A percentile compares a stretch with the other conserved stretches of the same genome.
Evolutionary conservation across 2,113 vertebrate genomes (phyloP).

Genomic region (Boulengeromyrus knoepffleri): DNA sequence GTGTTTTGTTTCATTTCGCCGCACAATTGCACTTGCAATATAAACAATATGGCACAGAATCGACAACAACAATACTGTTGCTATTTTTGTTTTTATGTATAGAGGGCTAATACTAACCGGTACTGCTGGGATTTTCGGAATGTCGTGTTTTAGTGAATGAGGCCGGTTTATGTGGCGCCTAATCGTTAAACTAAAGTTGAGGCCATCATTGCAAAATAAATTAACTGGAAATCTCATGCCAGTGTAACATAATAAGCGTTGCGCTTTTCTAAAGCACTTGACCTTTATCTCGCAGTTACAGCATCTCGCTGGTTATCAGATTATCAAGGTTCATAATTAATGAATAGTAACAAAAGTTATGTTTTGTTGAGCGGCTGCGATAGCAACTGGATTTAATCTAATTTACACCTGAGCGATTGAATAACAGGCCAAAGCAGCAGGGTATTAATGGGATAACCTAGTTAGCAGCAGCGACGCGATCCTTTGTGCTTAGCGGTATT

Average conservation of each 20-base stretch:
- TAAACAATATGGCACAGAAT: background rate
- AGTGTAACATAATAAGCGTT: slow-evolving; percentile 20
- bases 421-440: slow-evolving; percentile 44
- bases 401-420: slow-evolving; percentile 52
- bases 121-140: background rate
- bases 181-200: slow-evolving; percentile 5
- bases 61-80: background rate
- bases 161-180: background rate
- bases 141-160: background rate
- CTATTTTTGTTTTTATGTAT: background rate
- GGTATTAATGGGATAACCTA: slow-evolving; percentile 56
- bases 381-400: slow-evolving; percentile 42
- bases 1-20: background rate
- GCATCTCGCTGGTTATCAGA: slow-evolving; percentile 40
- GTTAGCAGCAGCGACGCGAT: slow-evolving; percentile 38
- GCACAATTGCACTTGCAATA: background rate
- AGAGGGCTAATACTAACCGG: background rate
- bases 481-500: slow-evolving; percentile 51
- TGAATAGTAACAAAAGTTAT: slow-evolving; percentile 42
- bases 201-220: slow-evolving; percentile 14
- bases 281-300: slow-evolving; percentile 41
- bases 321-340: slow-evolving; percentile 52
- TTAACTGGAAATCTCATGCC: slow-evolving; percentile 18
- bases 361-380: slow-evolving; percentile 40
- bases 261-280: slow-evolving; percentile 45